Conservation (phyloP, 1,140 invertebrate genomes). For the Oryctes rhinoceros region DNA sequence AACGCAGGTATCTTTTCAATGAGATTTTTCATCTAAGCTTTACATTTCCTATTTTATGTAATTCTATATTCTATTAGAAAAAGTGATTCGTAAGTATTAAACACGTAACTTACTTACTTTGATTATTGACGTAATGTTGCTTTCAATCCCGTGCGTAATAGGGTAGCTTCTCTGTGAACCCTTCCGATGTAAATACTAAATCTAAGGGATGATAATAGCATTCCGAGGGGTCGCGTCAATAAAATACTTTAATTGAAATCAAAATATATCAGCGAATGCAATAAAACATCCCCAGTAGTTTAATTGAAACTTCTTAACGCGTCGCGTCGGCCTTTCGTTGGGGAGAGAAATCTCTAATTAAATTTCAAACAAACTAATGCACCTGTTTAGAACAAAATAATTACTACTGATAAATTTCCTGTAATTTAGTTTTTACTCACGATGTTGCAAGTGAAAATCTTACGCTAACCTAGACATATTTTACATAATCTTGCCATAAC, state of each 20-base stretch:
- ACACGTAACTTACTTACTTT: not conserved
- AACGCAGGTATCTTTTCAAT: not conserved
- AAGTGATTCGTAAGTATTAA: not conserved
- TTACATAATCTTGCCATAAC: not conserved
- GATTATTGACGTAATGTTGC: not conserved
- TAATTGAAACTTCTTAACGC: constrained; percentile 50
- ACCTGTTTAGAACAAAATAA: not conserved
- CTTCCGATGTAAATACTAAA: constrained; percentile 45
- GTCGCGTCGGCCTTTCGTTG: constrained; percentile 42
- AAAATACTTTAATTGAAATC: constrained; percentile 52
- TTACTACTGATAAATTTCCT: not conserved
- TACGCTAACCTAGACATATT: not conserved
- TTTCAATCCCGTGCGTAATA: constrained; percentile 30
- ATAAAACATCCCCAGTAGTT: constrained; percentile 49
- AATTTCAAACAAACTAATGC: not conserved
- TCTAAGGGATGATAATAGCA: constrained; percentile 50
- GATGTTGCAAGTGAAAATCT: not conserved
- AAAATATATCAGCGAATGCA: constrained; percentile 51
- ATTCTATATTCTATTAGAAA: constrained; percentile 3
- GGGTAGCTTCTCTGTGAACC: constrained; percentile 39
- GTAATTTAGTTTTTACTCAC: not conserved
- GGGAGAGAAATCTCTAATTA: constrained; percentile 27
- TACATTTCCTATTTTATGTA: not conserved
- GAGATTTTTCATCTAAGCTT: not conserved
- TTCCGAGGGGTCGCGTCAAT: constrained; percentile 52